These are phyloP conservation scores for Trachurus trachurus DNA, from an alignment of 2,797 vertebrate genomes.

Conservation along the genomic window DNA sequence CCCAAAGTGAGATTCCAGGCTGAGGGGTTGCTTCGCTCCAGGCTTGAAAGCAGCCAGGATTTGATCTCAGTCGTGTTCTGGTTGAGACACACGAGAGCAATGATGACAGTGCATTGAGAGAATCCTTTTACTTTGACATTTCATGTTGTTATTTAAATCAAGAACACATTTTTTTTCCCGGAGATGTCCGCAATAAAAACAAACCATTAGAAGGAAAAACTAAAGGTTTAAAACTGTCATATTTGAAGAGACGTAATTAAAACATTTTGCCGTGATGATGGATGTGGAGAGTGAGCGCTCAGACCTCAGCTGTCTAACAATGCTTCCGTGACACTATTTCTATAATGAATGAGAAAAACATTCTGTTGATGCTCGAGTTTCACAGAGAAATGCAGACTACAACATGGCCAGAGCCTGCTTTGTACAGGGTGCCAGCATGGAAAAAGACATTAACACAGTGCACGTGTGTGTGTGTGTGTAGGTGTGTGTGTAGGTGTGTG, in stretches of 20 bases:
- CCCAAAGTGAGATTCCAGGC: constrained; percentile 24
- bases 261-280: constrained; percentile 9
- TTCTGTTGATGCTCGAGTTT: constrained; percentile 39
- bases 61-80: not conserved
- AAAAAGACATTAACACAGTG: constrained; percentile 78
- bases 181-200: not conserved
- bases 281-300: constrained; percentile 16
- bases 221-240: constrained; percentile 4
- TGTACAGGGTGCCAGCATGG: constrained; percentile 63
- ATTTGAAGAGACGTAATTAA: constrained; percentile 9
- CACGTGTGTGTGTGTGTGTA: constrained; percentile 43
- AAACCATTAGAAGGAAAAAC: not conserved
- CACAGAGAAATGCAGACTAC: constrained; percentile 39
- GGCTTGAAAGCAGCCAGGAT: constrained; percentile 8
- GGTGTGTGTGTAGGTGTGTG: constrained; percentile 40
- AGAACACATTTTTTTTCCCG: not conserved
- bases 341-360: constrained; percentile 47
- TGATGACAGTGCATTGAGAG: not conserved
- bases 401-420: constrained; percentile 58
- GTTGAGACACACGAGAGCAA: constrained; percentile 8
- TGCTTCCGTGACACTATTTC: constrained; percentile 19
- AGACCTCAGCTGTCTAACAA: not conserved
- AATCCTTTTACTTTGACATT: not conserved
- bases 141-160: constrained; percentile 1
- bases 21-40: not conserved